These are phyloP conservation scores for Drosophila pullipes DNA, from an alignment of 2,888 invertebrate genomes.

Conservation along the genomic window DNA sequence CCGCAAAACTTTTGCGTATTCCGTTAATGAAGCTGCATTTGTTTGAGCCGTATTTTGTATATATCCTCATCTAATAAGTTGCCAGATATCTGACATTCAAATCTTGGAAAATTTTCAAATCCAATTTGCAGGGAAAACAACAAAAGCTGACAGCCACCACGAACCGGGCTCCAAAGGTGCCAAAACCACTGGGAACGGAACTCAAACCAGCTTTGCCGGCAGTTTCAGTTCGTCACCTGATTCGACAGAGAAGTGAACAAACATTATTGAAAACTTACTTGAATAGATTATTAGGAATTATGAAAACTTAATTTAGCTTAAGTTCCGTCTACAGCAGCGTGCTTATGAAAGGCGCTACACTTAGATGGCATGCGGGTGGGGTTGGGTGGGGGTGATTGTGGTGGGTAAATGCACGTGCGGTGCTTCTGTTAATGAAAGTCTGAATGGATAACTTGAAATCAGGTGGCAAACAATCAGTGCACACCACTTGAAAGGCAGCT, in stretches of 20 bases:
- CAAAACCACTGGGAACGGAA: conserved; percentile 26
- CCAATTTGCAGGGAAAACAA: conserved; percentile 74
- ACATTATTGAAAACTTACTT: conserved; percentile 74
- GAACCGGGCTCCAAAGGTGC: neutral
- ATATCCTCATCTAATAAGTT: conserved; percentile 56
- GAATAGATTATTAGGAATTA: conserved; percentile 83
- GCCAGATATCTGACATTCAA: conserved; percentile 62
- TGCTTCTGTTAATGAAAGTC: conserved; percentile 50
- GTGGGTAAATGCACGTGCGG: conserved; percentile 19
- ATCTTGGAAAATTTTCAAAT: conserved; percentile 75
- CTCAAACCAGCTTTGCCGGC: conserved; percentile 8
- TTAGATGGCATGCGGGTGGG: conserved; percentile 56
- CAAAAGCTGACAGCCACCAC: conserved; percentile 41
- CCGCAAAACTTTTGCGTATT: conserved; percentile 64
- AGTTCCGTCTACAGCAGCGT: conserved; percentile 41
- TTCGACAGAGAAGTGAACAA: conserved; percentile 71
- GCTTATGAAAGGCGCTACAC: conserved; percentile 41
- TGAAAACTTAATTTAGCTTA: conserved; percentile 81
- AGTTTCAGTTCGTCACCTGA: conserved; percentile 45
- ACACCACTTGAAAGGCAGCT: conserved; percentile 66
- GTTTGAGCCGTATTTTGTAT: conserved; percentile 28
- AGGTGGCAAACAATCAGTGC: conserved; percentile 72
- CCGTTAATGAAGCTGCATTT: conserved; percentile 52
- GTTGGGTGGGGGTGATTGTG: neutral
- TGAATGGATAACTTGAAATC: conserved; percentile 42